Conservation (phyloP, 2,797 vertebrate species). For the Ataeniobius toweri region DNA sequence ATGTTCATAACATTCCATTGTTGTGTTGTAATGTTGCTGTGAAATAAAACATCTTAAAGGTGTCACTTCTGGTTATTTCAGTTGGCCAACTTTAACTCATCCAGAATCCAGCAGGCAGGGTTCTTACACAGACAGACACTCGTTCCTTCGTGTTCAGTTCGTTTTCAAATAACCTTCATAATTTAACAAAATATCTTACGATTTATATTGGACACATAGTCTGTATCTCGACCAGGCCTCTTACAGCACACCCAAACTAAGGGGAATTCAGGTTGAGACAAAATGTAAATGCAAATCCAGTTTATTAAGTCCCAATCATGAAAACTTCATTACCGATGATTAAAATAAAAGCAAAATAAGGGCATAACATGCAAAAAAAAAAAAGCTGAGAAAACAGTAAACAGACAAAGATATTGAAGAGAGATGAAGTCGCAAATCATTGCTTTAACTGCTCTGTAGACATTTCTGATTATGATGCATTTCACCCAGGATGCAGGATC, state of each 20-base stretch:
- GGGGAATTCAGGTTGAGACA: too few relatives aligned
- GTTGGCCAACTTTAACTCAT: background rate
- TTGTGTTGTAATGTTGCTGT: conserved; percentile 8
- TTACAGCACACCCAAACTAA: too few relatives aligned
- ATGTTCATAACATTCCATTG: background rate
- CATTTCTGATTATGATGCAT: background rate
- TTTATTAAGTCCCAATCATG: background rate
- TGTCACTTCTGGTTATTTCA: background rate
- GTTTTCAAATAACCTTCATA: background rate
- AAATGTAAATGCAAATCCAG: background rate
- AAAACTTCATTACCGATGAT: background rate
- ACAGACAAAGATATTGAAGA: background rate
- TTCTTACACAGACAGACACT: too few relatives aligned
- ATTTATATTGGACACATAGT: too few relatives aligned
- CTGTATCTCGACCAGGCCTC: too few relatives aligned
- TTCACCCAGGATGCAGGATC: background rate
- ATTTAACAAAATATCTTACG: background rate
- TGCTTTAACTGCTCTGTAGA: background rate
- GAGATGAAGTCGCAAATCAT: background rate
- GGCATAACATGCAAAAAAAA: background rate
- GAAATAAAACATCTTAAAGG: conserved; percentile 13
- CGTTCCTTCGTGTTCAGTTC: background rate
- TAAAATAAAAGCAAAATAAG: background rate
- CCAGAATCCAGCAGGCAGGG: too few relatives aligned
- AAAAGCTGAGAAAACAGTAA: too few relatives aligned